These are phyloP conservation scores for Listronotus oregonensis DNA, from an alignment of 1,140 invertebrate species.

Conservation along the genomic window DNA sequence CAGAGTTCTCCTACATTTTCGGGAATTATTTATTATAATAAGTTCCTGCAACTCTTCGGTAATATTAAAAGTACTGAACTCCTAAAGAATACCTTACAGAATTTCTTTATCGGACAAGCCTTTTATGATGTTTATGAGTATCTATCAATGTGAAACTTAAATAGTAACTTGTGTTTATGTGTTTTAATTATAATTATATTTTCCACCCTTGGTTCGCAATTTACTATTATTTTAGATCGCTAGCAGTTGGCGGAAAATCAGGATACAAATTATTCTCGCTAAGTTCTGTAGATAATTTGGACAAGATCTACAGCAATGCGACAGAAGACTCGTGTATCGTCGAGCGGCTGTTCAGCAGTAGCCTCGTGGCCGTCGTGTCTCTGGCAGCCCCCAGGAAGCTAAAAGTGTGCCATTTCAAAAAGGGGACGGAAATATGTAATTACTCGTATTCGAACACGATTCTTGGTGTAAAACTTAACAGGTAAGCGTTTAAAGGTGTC, in stretches of 20 bases:
- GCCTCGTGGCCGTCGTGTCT: constrained; percentile 93
- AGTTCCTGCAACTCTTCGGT: too few species aligned
- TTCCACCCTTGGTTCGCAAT: too few species aligned
- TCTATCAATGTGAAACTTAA: too few species aligned
- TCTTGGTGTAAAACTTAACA: constrained; percentile 93
- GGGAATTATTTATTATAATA: too few species aligned
- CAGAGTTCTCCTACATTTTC: too few species aligned
- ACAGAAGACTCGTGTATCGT: constrained; percentile 90
- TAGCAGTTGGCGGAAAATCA: constrained; percentile 86
- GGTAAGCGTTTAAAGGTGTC: constrained; percentile 63
- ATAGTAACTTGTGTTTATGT: too few species aligned
- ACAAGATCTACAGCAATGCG: constrained; percentile 84
- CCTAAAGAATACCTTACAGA: too few species aligned
- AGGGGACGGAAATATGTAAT: constrained; percentile 97
- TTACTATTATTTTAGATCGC: constrained; percentile 78
- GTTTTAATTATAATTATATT: too few species aligned
- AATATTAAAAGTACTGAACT: too few species aligned
- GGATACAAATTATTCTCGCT: constrained; percentile 90
- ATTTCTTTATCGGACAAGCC: too few species aligned
- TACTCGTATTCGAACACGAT: constrained; percentile 98
- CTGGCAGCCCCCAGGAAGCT: constrained; percentile 89
- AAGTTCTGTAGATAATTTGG: constrained; percentile 81
- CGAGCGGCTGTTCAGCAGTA: constrained; percentile 95
- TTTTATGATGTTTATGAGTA: too few species aligned
- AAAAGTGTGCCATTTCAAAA: constrained; percentile 97